Evolutionary conservation across 2,113 vertebrate genomes (phyloP).

Genomic region (Collichthys lucidus): DNA sequence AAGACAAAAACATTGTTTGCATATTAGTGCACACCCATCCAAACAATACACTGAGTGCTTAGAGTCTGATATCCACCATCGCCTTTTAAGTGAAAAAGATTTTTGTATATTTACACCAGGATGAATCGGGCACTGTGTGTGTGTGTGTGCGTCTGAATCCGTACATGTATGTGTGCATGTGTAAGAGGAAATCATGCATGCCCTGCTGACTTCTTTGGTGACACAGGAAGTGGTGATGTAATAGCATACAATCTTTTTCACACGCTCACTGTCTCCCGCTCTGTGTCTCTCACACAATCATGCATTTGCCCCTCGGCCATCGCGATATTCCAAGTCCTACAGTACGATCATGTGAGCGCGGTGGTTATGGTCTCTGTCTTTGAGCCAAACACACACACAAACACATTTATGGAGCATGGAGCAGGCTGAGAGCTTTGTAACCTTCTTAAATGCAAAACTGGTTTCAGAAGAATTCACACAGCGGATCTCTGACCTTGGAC

Average conservation of each 20-base stretch:
- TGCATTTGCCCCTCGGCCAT: slow-evolving; percentile 52
- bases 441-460: background rate
- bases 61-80: background rate
- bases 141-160: background rate
- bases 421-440: background rate
- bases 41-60: background rate
- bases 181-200: slow-evolving; percentile 44
- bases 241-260: slow-evolving; percentile 64
- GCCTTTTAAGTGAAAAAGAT: background rate
- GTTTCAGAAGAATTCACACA: slow-evolving; percentile 14
- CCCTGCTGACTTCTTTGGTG: slow-evolving; percentile 31
- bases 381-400: slow-evolving; percentile 9
- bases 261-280: slow-evolving; percentile 57
- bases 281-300: slow-evolving; percentile 41
- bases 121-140: background rate
- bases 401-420: background rate
- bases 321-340: slow-evolving; percentile 34
- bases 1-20: background rate
- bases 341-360: slow-evolving; percentile 48
- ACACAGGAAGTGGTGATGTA: slow-evolving; percentile 79
- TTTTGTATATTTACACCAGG: slow-evolving; percentile 14
- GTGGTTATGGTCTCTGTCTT: slow-evolving; percentile 28
- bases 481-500: background rate
- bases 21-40: background rate
- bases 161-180: background rate